A percentile compares a stretch with the other conserved stretches of the same genome.
Conservation (phyloP, 2,888 invertebrate species). For the Caenorhabditis sp. region DNA sequence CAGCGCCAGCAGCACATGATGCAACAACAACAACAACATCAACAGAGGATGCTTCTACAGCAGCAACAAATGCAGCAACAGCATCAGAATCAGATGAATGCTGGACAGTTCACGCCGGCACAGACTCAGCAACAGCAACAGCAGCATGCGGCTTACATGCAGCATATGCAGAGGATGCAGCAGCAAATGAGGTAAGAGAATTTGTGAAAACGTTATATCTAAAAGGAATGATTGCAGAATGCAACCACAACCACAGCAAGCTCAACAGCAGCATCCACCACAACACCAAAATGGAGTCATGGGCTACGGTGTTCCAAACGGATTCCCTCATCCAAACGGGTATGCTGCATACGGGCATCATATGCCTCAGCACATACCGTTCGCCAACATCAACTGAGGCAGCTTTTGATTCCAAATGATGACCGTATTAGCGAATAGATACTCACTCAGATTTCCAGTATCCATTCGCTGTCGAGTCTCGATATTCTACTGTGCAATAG, state of each 20-base stretch:
- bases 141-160: slow-evolving; percentile 37
- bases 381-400: slow-evolving; percentile 53
- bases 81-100: slow-evolving; percentile 51
- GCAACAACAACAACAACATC: slow-evolving; percentile 46
- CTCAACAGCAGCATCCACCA: slow-evolving; percentile 31
- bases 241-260: slow-evolving; percentile 12
- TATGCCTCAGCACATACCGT: slow-evolving; percentile 35
- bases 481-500: slow-evolving; percentile 25
- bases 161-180: slow-evolving; percentile 54
- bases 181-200: slow-evolving; percentile 36
- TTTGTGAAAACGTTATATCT: not conserved
- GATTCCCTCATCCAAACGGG: slow-evolving; percentile 31
- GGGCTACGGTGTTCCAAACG: slow-evolving; percentile 46
- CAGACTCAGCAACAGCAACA: slow-evolving; percentile 24
- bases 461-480: not conserved
- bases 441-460: no score
- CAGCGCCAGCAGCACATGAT: slow-evolving; percentile 20
- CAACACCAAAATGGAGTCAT: slow-evolving; percentile 32
- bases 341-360: slow-evolving; percentile 41
- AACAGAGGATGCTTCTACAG: slow-evolving; percentile 32
- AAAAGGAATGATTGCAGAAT: not conserved
- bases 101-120: slow-evolving; percentile 3
- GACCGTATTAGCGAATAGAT: no score
- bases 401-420: no score
- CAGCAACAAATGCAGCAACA: slow-evolving; percentile 45